These are phyloP conservation scores for Tretioscincus oriximinensis DNA, from an alignment of 2,113 vertebrate genomes.

Conservation along the genomic window DNA sequence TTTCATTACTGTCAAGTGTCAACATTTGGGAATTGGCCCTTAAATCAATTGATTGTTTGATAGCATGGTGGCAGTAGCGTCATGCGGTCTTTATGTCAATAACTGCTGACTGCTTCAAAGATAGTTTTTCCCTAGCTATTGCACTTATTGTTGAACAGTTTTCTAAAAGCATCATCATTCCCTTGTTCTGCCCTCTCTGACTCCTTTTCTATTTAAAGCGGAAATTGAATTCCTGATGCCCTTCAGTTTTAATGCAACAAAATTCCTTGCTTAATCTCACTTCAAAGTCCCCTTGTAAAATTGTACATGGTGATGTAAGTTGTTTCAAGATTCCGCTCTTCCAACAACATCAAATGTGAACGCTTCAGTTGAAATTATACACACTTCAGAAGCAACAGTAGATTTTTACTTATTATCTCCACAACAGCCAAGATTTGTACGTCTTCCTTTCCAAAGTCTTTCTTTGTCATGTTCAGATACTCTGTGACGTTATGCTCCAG, in stretches of 20 bases:
- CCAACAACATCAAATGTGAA: neutral
- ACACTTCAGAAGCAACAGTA: neutral
- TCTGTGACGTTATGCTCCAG: neutral
- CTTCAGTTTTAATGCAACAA: constrained; percentile 6
- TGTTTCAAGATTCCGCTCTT: neutral
- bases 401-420: neutral
- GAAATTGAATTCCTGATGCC: constrained; percentile 24
- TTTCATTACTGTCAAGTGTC: neutral
- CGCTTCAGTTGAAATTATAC: neutral
- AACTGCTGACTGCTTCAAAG: constrained; percentile 8
- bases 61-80: constrained; percentile 12
- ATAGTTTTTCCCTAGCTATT: neutral
- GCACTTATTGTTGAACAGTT: constrained; percentile 9
- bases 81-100: constrained; percentile 17
- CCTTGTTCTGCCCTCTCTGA: neutral
- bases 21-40: constrained; percentile 2
- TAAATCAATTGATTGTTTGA: constrained; percentile 17
- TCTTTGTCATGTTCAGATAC: neutral
- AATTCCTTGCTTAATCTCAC: constrained; percentile 8
- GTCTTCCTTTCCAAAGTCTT: neutral
- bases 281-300: neutral
- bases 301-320: neutral
- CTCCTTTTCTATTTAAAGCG: constrained; percentile 23
- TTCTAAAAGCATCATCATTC: constrained; percentile 2
- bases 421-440: neutral